Percentiles rank a stretch among this genome's conserved stretches.
These are phyloP conservation scores for Microdon myrmicae DNA, from an alignment of 2,888 invertebrate species.

Conservation along the genomic window DNA sequence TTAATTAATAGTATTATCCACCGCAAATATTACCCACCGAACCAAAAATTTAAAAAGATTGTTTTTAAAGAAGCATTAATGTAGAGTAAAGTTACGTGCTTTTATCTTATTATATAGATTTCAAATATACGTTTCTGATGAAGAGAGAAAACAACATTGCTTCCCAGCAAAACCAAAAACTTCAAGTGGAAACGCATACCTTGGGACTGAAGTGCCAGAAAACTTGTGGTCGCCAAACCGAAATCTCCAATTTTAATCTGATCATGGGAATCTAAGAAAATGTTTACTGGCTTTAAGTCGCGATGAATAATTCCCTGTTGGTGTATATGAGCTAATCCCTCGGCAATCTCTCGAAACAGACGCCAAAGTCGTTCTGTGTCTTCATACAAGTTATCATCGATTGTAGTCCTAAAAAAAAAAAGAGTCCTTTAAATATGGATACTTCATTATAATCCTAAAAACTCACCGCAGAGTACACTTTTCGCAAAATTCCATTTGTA, in stretches of 20 bases:
- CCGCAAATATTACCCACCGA: too few species aligned
- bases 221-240: slow-evolving; percentile 89
- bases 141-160: too few species aligned
- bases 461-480: slow-evolving; percentile 84
- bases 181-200: slow-evolving; percentile 35
- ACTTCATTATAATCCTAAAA: slow-evolving; percentile 38
- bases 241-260: slow-evolving; percentile 98
- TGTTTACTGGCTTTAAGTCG: slow-evolving; percentile 89
- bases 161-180: too few species aligned
- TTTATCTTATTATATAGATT: too few species aligned
- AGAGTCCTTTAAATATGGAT: not conserved
- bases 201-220: slow-evolving; percentile 66
- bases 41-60: too few species aligned
- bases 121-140: too few species aligned
- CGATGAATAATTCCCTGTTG: slow-evolving; percentile 90
- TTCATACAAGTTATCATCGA: slow-evolving; percentile 81
- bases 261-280: slow-evolving; percentile 93
- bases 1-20: too few species aligned
- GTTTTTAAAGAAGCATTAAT: too few species aligned
- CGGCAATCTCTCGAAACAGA: slow-evolving; percentile 93
- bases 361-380: slow-evolving; percentile 88
- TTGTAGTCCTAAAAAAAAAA: slow-evolving; percentile 74
- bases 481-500: slow-evolving; percentile 99
- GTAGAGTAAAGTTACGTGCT: too few species aligned
- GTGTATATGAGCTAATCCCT: slow-evolving; percentile 89